Evolutionary conservation across 2,888 invertebrate genomes (phyloP).

Genomic region (Congeria kusceri): DNA sequence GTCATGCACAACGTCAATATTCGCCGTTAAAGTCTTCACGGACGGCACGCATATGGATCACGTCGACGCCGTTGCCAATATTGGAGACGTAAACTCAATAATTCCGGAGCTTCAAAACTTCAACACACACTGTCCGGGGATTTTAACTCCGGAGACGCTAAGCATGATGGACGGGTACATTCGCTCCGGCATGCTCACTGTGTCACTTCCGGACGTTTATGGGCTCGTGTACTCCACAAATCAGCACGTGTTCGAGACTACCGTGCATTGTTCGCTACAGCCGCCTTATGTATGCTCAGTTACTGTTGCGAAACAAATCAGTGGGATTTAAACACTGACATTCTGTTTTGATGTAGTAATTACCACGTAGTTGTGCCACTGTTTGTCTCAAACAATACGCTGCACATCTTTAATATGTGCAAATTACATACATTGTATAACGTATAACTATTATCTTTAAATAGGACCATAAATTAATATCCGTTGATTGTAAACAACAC

Average conservation of each 20-base stretch:
- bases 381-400: no score
- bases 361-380: neutral
- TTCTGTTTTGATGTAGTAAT: neutral
- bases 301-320: conserved; percentile 37
- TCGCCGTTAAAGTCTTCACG: conserved; percentile 32
- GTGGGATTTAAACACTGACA: conserved; percentile 17
- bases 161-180: conserved; percentile 43
- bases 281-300: conserved; percentile 45
- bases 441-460: no score
- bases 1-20: conserved; percentile 26
- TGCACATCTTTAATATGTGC: no score
- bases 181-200: conserved; percentile 21
- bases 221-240: conserved; percentile 33
- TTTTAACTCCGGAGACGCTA: conserved; percentile 36
- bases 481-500: no score
- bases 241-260: conserved; percentile 24
- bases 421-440: no score
- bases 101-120: conserved; percentile 31
- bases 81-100: neutral
- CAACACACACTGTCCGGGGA: conserved; percentile 30
- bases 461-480: no score
- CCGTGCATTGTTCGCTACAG: conserved; percentile 39
- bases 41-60: conserved; percentile 53
- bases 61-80: conserved; percentile 25
- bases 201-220: conserved; percentile 42